A percentile compares a stretch with the other conserved stretches of the same genome.
Evolutionary conservation across 2,797 vertebrate genomes (phyloP).

Genomic region (Ficedula albicollis): DNA sequence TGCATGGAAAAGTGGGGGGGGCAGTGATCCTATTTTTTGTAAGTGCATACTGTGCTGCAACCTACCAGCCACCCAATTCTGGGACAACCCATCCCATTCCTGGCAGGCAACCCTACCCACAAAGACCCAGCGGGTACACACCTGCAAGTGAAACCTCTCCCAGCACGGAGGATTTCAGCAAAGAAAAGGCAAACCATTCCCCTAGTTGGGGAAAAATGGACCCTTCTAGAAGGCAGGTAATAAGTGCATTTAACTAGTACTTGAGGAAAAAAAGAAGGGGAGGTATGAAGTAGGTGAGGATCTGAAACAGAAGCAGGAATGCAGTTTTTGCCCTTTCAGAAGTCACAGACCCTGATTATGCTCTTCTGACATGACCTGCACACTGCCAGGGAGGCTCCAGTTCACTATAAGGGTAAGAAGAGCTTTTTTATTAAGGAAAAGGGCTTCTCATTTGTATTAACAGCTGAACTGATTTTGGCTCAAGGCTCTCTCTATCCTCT

Average conservation of each 20-base stretch:
- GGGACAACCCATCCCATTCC: neutral
- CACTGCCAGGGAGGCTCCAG: neutral
- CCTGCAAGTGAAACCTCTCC: neutral
- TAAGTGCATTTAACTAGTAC: neutral
- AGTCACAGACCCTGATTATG: neutral
- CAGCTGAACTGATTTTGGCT: neutral
- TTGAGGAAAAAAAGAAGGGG: neutral
- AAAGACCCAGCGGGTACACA: neutral
- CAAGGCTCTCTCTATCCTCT: neutral
- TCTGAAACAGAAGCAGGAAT: neutral
- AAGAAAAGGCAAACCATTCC: neutral
- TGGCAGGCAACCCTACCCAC: neutral
- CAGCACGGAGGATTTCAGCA: neutral
- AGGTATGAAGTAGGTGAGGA: neutral
- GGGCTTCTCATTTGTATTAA: conserved; percentile 1
- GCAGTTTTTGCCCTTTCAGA: neutral
- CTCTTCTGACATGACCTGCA: neutral
- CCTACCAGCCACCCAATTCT: neutral
- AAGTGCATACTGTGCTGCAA: neutral
- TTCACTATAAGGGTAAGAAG: neutral
- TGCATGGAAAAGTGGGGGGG: neutral
- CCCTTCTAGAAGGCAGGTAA: neutral
- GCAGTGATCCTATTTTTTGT: neutral
- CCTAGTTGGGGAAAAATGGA: neutral
- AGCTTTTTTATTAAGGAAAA: neutral